Conservation (phyloP, 2,888 invertebrate genomes). For the Leucophenga maculata region DNA sequence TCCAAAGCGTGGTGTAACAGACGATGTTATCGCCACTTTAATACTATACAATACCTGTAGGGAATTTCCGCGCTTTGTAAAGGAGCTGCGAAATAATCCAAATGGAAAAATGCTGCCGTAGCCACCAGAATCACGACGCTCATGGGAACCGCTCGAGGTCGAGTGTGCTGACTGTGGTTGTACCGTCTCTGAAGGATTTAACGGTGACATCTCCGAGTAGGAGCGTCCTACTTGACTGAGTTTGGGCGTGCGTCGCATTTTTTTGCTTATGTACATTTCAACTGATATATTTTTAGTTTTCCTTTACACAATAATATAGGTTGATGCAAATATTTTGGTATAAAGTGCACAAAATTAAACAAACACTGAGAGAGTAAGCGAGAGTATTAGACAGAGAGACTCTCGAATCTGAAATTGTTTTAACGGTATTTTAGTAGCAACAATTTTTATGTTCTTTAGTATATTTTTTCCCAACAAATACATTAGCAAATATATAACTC, state of each 20-base stretch:
- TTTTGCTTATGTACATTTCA: constrained; percentile 1
- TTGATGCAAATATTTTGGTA: no score
- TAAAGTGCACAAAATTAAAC: neutral
- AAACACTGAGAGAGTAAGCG: neutral
- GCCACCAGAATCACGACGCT: constrained; percentile 49
- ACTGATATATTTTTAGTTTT: no score
- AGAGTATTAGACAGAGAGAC: neutral
- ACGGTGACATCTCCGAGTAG: constrained; percentile 70
- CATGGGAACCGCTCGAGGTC: constrained; percentile 45
- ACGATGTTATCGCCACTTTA: no score
- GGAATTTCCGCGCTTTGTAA: constrained; percentile 57
- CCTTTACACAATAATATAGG: no score
- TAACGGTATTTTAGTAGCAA: constrained; percentile 8
- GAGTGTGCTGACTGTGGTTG: constrained; percentile 36
- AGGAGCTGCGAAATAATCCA: constrained; percentile 67
- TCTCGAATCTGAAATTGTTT: neutral
- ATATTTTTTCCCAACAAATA: no score
- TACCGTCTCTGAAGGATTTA: constrained; percentile 62
- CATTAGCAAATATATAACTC: neutral
- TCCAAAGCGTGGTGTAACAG: no score
- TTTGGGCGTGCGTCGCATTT: constrained; percentile 61
- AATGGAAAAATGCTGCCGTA: constrained; percentile 71
- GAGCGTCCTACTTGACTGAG: constrained; percentile 65
- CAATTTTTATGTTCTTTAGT: neutral
- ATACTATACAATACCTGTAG: constrained; percentile 61